Evolutionary conservation across 2,797 vertebrate species (phyloP), one percentile per base, ranked within the genome.

Genomic region (Urophycis tenuis): DNA sequence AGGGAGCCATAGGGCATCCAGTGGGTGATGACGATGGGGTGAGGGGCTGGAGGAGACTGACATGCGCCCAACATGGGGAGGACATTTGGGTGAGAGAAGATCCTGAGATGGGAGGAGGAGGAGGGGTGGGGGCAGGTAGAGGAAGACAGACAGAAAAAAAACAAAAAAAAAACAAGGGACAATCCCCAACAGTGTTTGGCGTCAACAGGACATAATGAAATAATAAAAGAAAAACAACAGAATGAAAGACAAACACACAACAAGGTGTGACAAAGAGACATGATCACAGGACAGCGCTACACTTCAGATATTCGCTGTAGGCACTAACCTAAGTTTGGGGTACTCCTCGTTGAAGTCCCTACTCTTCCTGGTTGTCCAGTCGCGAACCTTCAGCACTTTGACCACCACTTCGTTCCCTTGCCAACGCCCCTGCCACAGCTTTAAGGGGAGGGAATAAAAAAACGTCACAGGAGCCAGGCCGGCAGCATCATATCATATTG

Each of bases 1-100:
- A 99, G 94, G 74, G 97, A 98, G 87, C 97, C 97, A 0, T 95
- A 96, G 76, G 96, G 96, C 97, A 99, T 99, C 96, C 95, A 98
- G 91, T 99, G 97, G 92, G 96, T 97, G 94, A 99, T 97, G 88
- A 98, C 88, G 81, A 93, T 92, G 30, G 97, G 96, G 83, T 97
- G 93, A 41, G 96, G 96, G 17, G 96, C 95, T 0, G 97, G 97
- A 32, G 97, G 96, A 25, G 94, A 90, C 91, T 96, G 97, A 91
- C 97, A 99, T 76, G 95, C 97, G 0, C 97, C 97, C 89, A 99
- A 91, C 86, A 99, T 95, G 0, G 97, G 97, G 78, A 99, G 93
- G 86, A 99, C 97, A 2, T 98, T 99, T 14, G 97, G 97, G 87
- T 99, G 97, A 53, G 97, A 99, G 88, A 99, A 99, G 89, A 99